phyloP scores from a whole-genome alignment of 2,113 vertebrate species.

The Menidia beryllina region DNA sequence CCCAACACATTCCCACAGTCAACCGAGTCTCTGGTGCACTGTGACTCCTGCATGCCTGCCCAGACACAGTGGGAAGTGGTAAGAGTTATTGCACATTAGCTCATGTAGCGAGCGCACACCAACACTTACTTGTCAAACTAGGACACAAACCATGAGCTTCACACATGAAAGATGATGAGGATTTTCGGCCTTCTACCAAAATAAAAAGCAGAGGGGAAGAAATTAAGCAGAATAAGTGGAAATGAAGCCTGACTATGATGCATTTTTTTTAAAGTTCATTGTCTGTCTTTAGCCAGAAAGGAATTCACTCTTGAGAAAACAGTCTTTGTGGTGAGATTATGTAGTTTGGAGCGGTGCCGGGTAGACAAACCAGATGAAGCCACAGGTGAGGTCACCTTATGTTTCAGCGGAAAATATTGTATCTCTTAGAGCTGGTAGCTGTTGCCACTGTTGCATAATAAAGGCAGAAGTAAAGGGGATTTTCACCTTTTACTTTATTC shows the following conservation, averaged over 20 bases:
- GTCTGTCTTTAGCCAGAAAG: constrained; percentile 41
- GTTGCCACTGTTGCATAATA: constrained; percentile 22
- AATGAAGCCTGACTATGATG: constrained; percentile 20
- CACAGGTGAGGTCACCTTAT: constrained; percentile 67
- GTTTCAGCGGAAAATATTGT: constrained; percentile 62
- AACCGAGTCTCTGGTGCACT: constrained; percentile 97
- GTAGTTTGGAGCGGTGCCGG: constrained; percentile 70
- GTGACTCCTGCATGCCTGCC: constrained; percentile 98
- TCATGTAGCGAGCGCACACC: constrained; percentile 44
- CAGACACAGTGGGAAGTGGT: constrained; percentile 98
- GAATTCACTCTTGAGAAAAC: constrained; percentile 62
- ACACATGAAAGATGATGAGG: constrained; percentile 24
- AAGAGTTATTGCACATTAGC: constrained; percentile 79
- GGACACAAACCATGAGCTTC: constrained; percentile 49
- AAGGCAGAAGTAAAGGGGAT: constrained; percentile 9
- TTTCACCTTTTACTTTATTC: constrained; percentile 21
- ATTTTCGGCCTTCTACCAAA: constrained; percentile 6
- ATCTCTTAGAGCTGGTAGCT: constrained; percentile 15
- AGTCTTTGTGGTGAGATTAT: constrained; percentile 66
- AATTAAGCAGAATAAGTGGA: constrained; percentile 2
- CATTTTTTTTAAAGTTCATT: constrained; percentile 29
- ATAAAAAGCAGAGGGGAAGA: constrained; percentile 3
- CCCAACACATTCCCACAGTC: constrained; percentile 99
- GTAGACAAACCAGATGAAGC: constrained; percentile 42
- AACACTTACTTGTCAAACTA: constrained; percentile 38